Evolutionary conservation across 2,888 invertebrate genomes (phyloP).

Genomic region (Patella caerulea): DNA sequence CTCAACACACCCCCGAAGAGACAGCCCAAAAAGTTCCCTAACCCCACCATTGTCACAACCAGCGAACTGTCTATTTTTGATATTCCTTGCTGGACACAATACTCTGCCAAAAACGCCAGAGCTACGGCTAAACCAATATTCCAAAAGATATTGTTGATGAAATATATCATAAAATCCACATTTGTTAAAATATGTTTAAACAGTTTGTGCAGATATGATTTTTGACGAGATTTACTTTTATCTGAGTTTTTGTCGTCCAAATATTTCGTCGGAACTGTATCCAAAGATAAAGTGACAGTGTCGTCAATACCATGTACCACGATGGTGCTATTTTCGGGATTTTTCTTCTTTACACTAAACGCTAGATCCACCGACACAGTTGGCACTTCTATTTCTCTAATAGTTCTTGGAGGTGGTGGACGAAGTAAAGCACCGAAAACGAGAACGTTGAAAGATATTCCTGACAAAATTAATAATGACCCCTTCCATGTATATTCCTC

Average conservation of each 20-base stretch:
- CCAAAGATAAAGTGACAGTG: slow-evolving; percentile 19
- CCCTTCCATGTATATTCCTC: slow-evolving; percentile 56
- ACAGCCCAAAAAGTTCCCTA: slow-evolving; percentile 51
- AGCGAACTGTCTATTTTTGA: slow-evolving; percentile 39
- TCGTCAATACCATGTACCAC: slow-evolving; percentile 16
- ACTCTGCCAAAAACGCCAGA: slow-evolving; percentile 49
- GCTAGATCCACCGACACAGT: background rate
- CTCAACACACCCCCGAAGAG: slow-evolving; percentile 49
- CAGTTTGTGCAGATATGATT: slow-evolving; percentile 10
- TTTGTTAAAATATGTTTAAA: slow-evolving; percentile 20
- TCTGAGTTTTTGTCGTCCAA: background rate
- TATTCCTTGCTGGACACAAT: slow-evolving; percentile 42
- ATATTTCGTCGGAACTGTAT: slow-evolving; percentile 15
- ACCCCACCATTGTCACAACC: slow-evolving; percentile 41
- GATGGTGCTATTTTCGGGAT: background rate
- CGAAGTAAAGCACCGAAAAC: slow-evolving; percentile 49
- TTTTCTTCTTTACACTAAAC: background rate
- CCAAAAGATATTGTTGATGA: slow-evolving; percentile 22
- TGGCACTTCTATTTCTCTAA: background rate
- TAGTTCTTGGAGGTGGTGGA: slow-evolving; percentile 38
- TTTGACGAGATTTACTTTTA: background rate
- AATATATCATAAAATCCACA: slow-evolving; percentile 21
- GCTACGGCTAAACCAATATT: slow-evolving; percentile 33
- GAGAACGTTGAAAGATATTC: slow-evolving; percentile 49
- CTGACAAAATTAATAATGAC: slow-evolving; percentile 52